Conservation (phyloP, 1,140 invertebrate species). For the Teleogryllus occipitalis region DNA sequence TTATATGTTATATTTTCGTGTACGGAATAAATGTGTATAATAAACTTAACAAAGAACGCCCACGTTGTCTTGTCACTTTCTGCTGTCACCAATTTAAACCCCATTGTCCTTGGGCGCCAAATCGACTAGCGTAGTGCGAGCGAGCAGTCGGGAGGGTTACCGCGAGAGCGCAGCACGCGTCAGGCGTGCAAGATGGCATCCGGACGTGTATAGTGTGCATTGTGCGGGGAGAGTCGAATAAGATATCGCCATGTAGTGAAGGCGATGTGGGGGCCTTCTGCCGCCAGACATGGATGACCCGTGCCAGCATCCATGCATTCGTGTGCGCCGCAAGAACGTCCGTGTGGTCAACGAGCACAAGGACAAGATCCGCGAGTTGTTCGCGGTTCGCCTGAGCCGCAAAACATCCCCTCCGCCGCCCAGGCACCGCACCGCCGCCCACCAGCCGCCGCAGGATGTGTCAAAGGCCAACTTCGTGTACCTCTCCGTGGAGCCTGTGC, state of each 20-base stretch:
- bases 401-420: slow-evolving; percentile 4
- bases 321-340: slow-evolving; percentile 13
- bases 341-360: slow-evolving; percentile 13
- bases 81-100: too few species aligned
- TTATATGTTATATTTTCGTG: too few species aligned
- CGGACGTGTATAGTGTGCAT: not conserved
- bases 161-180: slow-evolving; percentile 6
- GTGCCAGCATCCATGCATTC: slow-evolving; percentile 17
- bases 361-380: slow-evolving; percentile 14
- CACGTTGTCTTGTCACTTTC: too few species aligned
- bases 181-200: slow-evolving; percentile 17
- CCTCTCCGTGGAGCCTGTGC: not conserved
- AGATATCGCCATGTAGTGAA: slow-evolving; percentile 13
- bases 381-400: slow-evolving; percentile 7
- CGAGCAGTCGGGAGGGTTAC: not conserved
- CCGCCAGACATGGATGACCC: slow-evolving; percentile 18
- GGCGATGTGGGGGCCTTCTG: slow-evolving; percentile 12
- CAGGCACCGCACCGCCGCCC: not conserved
- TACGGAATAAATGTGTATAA: too few species aligned
- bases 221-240: not conserved
- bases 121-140: too few species aligned
- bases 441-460: slow-evolving; percentile 14
- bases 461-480: slow-evolving; percentile 15
- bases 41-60: too few species aligned
- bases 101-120: too few species aligned